A percentile compares a stretch with the other conserved stretches of the same genome.
These are phyloP conservation scores for Alligator mississippiensis DNA, from an alignment of 2,113 vertebrate genomes.

Conservation along the genomic window DNA sequence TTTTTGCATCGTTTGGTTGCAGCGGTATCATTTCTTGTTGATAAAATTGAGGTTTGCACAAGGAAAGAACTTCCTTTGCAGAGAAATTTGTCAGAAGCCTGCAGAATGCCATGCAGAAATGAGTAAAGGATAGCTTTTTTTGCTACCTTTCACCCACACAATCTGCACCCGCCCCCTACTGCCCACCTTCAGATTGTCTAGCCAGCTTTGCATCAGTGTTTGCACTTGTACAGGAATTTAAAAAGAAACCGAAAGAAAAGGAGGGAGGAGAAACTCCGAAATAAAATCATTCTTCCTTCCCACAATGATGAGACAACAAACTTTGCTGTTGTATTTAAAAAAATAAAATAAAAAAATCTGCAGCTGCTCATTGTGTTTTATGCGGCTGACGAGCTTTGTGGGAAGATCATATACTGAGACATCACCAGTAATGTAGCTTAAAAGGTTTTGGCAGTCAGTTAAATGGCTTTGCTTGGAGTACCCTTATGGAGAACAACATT, in stretches of 20 bases:
- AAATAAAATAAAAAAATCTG: no score
- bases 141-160: background rate
- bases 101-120: background rate
- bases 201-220: background rate
- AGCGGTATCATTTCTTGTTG: slow-evolving; percentile 14
- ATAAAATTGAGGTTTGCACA: background rate
- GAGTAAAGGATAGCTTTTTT: background rate
- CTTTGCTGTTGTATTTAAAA: background rate
- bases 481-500: background rate
- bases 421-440: accelerated
- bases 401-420: slow-evolving; percentile 6
- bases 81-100: background rate
- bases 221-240: background rate
- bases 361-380: background rate
- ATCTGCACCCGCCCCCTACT: background rate
- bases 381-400: background rate
- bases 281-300: background rate
- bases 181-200: background rate
- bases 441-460: background rate
- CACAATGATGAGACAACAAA: background rate
- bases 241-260: background rate
- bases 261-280: background rate
- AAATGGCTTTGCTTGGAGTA: background rate
- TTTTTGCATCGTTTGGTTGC: slow-evolving; percentile 28
- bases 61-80: background rate